A percentile compares a stretch with the other conserved stretches of the same genome.
These are phyloP conservation scores for pig (Sus scrofa) DNA, from an alignment of 2,113 vertebrate species.

Conservation along the genomic window DNA sequence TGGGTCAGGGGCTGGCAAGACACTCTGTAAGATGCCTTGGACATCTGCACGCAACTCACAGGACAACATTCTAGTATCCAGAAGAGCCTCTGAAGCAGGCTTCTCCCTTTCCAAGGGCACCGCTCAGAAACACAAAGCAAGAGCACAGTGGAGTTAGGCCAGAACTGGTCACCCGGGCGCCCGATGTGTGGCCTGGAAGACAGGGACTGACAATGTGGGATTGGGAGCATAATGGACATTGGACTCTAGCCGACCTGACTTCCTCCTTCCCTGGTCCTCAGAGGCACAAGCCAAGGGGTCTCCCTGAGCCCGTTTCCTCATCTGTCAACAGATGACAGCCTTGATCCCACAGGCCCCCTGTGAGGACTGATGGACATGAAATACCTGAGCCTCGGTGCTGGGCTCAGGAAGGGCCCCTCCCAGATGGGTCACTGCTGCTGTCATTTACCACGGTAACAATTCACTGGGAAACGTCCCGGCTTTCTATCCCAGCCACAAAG, in stretches of 20 bases:
- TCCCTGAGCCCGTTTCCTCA: neutral
- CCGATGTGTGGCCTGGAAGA: neutral
- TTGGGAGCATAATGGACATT: neutral
- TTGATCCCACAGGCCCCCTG: neutral
- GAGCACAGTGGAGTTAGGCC: neutral
- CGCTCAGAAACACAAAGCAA: neutral
- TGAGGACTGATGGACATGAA: neutral
- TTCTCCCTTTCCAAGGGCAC: neutral
- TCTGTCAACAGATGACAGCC: neutral
- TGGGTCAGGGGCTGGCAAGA: fast-evolving
- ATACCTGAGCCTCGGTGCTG: neutral
- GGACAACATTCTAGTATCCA: neutral
- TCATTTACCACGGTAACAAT: neutral
- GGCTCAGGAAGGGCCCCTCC: neutral
- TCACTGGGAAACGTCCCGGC: too few species aligned
- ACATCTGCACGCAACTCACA: neutral
- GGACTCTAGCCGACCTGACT: neutral
- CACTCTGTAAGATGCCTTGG: neutral
- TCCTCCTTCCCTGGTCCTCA: neutral
- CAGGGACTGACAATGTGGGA: fast-evolving
- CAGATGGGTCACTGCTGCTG: neutral
- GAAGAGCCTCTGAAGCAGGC: neutral
- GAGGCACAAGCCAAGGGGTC: fast-evolving
- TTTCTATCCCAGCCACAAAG: neutral
- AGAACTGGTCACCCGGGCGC: fast-evolving